Base-by-base conservation (phyloP, 2,797 vertebrate species). In the Amblyopsis hoosieri region DNA sequence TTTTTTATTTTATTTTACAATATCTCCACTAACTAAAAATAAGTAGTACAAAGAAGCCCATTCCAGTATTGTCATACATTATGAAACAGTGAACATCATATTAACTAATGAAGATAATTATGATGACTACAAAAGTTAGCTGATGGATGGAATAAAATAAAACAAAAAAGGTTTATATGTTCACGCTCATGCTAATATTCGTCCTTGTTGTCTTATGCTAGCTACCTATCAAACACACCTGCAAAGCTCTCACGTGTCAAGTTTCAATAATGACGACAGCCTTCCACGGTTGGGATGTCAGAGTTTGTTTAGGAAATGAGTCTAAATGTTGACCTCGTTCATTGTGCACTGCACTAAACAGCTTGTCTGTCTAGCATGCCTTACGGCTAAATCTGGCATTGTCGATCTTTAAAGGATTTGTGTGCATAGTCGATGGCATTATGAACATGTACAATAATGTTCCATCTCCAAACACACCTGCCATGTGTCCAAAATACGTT, bases 241-340 rank as follows among this genome's bases (percentile, higher is more conserved):
- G 91, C 82, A 67, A 76, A 57, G 72, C 69, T 52, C 69, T 4
- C 56, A 68, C 60, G 78, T 85, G 66, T 90, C 88, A 70, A 67
- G 76, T 87, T 92, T 89, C 90, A 87, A 59, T 49, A 72, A 71
- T 72, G 75, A 74, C 69, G 76, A 46, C 8, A 73, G 80, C 85
- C 86, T 79, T 79, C 76, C 73, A 83, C 63, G 12, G 54, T 60
- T 0, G 75, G 83, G 82, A 84, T 78, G 73, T 71, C 77, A 66
- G 54, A 75, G 87, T 91, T 91, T 93, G 91, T 93, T 93, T 91
- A 84, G 88, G 80, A 89, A 91, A 91, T 81, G 78, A 81, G 81
- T 31, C 56, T 84, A 84, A 90, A 89, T 78, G 84, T 81, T 86
- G 87, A 91, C 88, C 90, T 80, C 60, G 67, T 85, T 78, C 75